Evolutionary conservation across 2,888 invertebrate species (phyloP), one percentile per base, ranked within the genome.

Genomic region (Lagria hirta): DNA sequence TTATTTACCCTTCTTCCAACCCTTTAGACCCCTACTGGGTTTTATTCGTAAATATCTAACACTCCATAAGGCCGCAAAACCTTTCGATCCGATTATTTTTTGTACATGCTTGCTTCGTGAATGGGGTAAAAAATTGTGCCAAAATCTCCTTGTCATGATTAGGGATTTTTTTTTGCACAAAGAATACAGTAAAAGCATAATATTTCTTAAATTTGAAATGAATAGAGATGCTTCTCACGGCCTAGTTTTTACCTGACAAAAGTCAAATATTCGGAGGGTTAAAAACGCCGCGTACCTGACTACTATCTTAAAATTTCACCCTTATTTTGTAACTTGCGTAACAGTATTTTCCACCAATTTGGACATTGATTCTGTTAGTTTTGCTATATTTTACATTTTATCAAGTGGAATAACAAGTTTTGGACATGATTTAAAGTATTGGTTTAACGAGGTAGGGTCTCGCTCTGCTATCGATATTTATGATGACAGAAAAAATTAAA

Each of bases 1-100:
- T 48, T 43, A 48, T 38, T 24, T 52, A 53, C 49, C 57, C 60
- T 58, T 52, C 54, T 49, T 44, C 38, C 48, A 67, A 64, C 65
- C 66, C 65, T 64, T 66, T 60, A 43, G 48, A 56, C 55, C 60
- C 62, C 61, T 54, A 53, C 52, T 41, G 30, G 27, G 26, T 32
- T 41, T 54, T 58, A 52, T 58, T 54, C 56, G 57, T 62, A 68
- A 65, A 68, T 64, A 59, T 64, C 62, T 58, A 63, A 69, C 68
- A 70, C 70, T 70, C 69, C 61, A 69, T 68, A 65, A 63, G 62
- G 67, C 71, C 71, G 52, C 71, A 71, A 64, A 69, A 63, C 68
- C 69, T 66, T 67, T 67, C 61, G 64, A 71, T 69, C 69, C 68
- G 69, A 70, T 71, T 71, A 71, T 69, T 69, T 69, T 69, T 69